phyloP scores from a whole-genome alignment of 2,113 vertebrate genomes.

The Hystrix cristata region DNA sequence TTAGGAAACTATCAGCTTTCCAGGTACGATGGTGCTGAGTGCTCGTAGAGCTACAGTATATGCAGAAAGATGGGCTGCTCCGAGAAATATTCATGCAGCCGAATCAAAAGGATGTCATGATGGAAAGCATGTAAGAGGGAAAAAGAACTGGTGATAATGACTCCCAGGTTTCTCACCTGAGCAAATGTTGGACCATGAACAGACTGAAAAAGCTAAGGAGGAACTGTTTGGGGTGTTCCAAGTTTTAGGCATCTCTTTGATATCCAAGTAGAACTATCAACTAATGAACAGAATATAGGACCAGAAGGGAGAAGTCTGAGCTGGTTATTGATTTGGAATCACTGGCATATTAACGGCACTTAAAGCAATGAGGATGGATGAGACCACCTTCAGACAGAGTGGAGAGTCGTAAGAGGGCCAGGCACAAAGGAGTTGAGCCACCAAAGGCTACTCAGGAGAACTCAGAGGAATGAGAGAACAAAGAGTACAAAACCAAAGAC shows the following conservation, averaged over 20 bases:
- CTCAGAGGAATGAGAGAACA: neutral
- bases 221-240: neutral
- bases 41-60: neutral
- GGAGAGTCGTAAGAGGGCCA: neutral
- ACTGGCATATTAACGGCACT: neutral
- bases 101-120: conserved; percentile 49
- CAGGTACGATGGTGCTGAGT: neutral
- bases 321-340: conserved; percentile 40
- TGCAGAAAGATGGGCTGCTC: neutral
- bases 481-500: neutral
- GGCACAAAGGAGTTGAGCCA: neutral
- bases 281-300: neutral
- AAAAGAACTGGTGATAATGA: neutral
- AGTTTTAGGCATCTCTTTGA: neutral
- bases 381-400: neutral
- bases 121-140: neutral
- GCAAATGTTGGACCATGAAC: neutral
- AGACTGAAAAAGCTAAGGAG: neutral
- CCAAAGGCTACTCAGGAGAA: neutral
- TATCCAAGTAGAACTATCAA: conserved; percentile 7
- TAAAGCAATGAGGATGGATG: conserved; percentile 21
- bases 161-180: neutral
- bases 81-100: neutral
- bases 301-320: neutral
- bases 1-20: neutral